phyloP scores from a whole-genome alignment of 2,797 vertebrate species.

The Paramormyrops hopkinsi region DNA sequence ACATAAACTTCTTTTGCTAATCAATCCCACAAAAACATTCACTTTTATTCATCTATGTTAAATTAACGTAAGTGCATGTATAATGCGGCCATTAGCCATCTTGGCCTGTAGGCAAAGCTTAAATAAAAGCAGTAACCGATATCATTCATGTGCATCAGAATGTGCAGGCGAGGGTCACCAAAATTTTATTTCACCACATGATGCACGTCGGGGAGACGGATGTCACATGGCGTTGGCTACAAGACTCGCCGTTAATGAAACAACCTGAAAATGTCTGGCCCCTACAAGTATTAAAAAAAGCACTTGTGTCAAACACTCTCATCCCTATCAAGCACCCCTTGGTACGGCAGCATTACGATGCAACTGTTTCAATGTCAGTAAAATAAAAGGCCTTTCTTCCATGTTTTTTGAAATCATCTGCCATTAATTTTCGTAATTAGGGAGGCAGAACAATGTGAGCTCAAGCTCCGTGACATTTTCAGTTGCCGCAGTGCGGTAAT shows the following conservation, averaged over 20 bases:
- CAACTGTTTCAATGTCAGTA: neutral
- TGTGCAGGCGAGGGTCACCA: conserved; percentile 48
- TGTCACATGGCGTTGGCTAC: neutral
- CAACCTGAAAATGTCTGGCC: neutral
- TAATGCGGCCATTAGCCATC: conserved; percentile 86
- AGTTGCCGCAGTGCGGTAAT: conserved; percentile 45
- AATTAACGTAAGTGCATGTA: conserved; percentile 95
- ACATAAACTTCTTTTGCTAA: conserved; percentile 87
- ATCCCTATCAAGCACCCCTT: neutral
- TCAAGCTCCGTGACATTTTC: conserved; percentile 32
- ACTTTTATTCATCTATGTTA: conserved; percentile 97
- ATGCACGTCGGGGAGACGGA: neutral
- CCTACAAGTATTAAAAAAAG: neutral
- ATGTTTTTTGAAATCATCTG: conserved; percentile 10
- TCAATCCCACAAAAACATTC: conserved; percentile 94
- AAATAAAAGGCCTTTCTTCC: conserved; percentile 1
- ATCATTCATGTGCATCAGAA: conserved; percentile 63
- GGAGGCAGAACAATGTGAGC: conserved; percentile 26
- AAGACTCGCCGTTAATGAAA: neutral
- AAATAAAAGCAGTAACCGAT: conserved; percentile 80
- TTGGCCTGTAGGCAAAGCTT: conserved; percentile 88
- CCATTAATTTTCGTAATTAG: conserved; percentile 36
- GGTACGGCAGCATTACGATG: neutral
- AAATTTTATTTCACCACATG: conserved; percentile 57
- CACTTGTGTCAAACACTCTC: neutral